Evolutionary conservation across 2,797 vertebrate genomes (phyloP), one percentile per base, ranked within the genome.

Genomic region (Oophaga sylvatica): DNA sequence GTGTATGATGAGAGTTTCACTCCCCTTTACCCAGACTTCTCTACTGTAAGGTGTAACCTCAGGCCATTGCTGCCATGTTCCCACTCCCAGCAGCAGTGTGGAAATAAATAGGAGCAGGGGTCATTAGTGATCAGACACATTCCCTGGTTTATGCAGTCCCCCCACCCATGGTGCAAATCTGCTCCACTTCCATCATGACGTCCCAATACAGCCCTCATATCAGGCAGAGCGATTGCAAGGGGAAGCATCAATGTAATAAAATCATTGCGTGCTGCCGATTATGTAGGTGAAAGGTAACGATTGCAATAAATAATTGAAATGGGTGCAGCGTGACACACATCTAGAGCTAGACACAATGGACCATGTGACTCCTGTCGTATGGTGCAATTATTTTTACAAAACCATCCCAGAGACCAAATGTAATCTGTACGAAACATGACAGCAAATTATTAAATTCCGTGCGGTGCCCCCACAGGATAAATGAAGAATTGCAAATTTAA

Each of bases 61-160:
- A 81, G 77, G 16, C 10, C 75, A 81, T 76, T 15, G 53, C 71
- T n/a, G 57, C 57, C 59, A 20, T 29, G 45, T 63, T 17, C 29
- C 4, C 7, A 45, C 82, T 45, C 63, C 77, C 31, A 8, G 5
- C 17, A 86, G 26, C 5, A 68, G 87, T 76, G 77, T 83, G 63
- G 35, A 79, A 84, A 84, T 11, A 71, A 80, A 56, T 16, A 53
- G 79, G 45, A 82, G 88, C 70, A 86, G 48, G 83, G 84, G 88
- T 86, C 88, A 86, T 9, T 67, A 7, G 1, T 86, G 63, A 9
- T 35, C 53, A 12, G 31, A 45, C 26, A 4, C 48, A 80, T 80
- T 62, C 10, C 57, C 2, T 20, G 53, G 9, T 73, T 67, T 83
- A 83, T 75, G 56, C 31, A 22, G 20, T 29, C 20, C 63, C 35